Conservation (phyloP, 2,113 vertebrate genomes). For the Oreochromis spilurus region DNA sequence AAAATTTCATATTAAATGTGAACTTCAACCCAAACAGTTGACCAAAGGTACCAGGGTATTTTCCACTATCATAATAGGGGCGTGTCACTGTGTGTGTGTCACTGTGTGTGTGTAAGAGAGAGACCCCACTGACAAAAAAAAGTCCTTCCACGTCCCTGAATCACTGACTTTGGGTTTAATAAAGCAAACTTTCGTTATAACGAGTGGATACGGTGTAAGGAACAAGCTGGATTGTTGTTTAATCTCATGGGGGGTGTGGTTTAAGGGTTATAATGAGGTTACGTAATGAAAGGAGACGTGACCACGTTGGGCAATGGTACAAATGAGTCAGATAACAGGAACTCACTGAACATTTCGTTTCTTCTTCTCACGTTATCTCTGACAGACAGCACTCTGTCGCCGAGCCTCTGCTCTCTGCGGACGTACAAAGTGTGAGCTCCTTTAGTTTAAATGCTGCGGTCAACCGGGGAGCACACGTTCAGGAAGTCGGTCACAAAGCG, state of each 20-base stretch:
- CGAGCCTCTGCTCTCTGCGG: background rate
- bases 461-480: background rate
- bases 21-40: background rate
- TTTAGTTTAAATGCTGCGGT: background rate
- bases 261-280: background rate
- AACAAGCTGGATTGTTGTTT: background rate
- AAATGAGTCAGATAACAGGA: constrained; percentile 16
- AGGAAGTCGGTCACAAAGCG: background rate
- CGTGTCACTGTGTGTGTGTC: background rate
- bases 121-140: background rate
- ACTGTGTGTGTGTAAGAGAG: background rate
- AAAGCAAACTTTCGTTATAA: background rate
- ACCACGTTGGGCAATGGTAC: background rate
- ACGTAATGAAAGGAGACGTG: constrained; percentile 36
- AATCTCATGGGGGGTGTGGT: constrained; percentile 24
- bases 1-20: background rate
- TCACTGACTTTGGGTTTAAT: background rate
- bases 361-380: background rate
- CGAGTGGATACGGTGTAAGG: background rate
- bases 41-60: background rate
- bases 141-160: background rate
- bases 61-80: background rate
- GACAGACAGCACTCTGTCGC: background rate
- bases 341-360: background rate
- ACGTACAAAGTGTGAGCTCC: background rate